Evolutionary conservation across 2,888 invertebrate species (phyloP).

Genomic region (Cosmopolites sordidus): DNA sequence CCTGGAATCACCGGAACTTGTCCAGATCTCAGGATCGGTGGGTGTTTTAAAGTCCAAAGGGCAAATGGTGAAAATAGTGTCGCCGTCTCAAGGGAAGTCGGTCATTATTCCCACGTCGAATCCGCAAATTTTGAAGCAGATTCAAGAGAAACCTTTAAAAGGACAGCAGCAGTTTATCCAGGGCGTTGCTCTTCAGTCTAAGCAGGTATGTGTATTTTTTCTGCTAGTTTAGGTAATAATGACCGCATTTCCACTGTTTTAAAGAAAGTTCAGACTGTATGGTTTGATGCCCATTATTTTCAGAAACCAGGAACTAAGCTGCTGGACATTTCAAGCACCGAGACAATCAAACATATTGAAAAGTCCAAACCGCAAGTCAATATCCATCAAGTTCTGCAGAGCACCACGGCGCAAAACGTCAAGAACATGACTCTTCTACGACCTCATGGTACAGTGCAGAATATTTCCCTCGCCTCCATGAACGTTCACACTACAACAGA

Average conservation of each 20-base stretch:
- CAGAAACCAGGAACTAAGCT: conserved; percentile 15
- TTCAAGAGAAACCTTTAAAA: conserved; percentile 34
- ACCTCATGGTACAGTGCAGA: conserved; percentile 31
- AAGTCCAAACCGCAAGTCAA: conserved; percentile 29
- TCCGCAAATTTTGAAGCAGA: conserved; percentile 40
- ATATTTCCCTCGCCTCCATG: conserved; percentile 24
- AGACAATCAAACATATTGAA: conserved; percentile 19
- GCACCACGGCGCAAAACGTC: conserved; percentile 43
- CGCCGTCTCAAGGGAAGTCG: conserved; percentile 46
- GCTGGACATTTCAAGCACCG: conserved; percentile 15
- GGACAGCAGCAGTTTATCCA: conserved; percentile 43
- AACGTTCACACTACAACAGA: conserved; percentile 8
- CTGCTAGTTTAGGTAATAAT: no score
- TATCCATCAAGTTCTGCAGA: conserved; percentile 42
- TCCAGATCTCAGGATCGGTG: conserved; percentile 19
- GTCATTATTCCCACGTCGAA: conserved; percentile 50
- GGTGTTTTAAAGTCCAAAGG: conserved; percentile 16
- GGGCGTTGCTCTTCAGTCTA: conserved; percentile 40
- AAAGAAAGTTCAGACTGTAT: no score
- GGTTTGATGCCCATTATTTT: background rate
- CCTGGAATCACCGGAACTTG: conserved; percentile 14
- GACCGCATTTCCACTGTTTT: background rate
- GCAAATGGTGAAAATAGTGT: conserved; percentile 44
- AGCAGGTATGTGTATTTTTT: conserved; percentile 27
- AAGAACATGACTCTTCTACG: conserved; percentile 45